These are phyloP conservation scores for Morpho deidamia DNA, from an alignment of 2,888 invertebrate genomes.

Conservation along the genomic window DNA sequence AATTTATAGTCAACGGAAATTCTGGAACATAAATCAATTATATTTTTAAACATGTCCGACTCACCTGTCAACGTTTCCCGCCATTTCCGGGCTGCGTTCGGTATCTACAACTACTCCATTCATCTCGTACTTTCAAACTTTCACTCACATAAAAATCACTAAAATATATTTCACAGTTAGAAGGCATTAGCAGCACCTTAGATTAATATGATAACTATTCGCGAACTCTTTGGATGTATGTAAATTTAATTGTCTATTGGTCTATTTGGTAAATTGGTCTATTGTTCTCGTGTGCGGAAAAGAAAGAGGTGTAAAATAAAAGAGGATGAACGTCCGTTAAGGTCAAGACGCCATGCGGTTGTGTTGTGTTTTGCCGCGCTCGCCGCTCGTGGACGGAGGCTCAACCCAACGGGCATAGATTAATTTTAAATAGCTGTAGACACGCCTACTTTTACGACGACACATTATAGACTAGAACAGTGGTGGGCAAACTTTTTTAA, in stretches of 20 bases:
- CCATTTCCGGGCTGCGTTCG: conserved; percentile 38
- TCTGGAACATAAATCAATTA: not conserved
- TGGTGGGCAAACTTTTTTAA: too few species aligned
- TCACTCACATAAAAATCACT: conserved; percentile 26
- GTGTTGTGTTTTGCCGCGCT: conserved; percentile 32
- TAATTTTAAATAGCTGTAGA: not conserved
- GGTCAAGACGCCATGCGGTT: conserved; percentile 41
- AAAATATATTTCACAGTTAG: conserved; percentile 25
- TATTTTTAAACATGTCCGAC: conserved; percentile 9
- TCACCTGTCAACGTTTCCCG: conserved; percentile 41
- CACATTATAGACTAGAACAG: too few species aligned
- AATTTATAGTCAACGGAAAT: too few species aligned
- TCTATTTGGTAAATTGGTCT: too few species aligned
- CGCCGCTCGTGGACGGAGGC: conserved; percentile 16
- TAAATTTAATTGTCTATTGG: conserved; percentile 14
- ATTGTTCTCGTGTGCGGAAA: conserved; percentile 17
- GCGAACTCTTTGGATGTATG: conserved; percentile 5
- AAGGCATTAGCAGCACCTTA: conserved; percentile 30
- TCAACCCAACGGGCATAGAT: conserved; percentile 9
- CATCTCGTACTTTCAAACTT: conserved; percentile 36
- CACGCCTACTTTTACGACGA: not conserved
- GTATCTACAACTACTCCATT: conserved; percentile 41
- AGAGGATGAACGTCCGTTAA: conserved; percentile 31
- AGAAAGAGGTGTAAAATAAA: conserved; percentile 28
- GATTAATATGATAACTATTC: conserved; percentile 20